Conservation (phyloP, 2,797 vertebrate species). For the Phrynocephalus forsythii region DNA sequence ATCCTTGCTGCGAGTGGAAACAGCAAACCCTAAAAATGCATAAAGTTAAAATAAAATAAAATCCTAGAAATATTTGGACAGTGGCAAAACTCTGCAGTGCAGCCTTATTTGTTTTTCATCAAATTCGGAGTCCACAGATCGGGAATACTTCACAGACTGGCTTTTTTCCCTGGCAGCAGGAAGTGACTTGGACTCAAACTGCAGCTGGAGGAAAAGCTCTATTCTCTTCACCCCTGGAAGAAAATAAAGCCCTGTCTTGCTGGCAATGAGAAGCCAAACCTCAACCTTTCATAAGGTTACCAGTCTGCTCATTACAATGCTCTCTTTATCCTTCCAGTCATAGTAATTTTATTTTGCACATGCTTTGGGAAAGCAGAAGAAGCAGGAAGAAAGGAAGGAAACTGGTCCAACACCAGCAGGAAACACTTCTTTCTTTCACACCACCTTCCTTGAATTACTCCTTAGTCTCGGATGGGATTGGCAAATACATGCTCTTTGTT, state of each 20-base stretch:
- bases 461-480: background rate
- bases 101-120: background rate
- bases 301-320: background rate
- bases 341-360: background rate
- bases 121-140: background rate
- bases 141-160: background rate
- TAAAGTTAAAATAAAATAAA: background rate
- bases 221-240: background rate
- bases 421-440: background rate
- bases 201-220: background rate
- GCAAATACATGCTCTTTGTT: background rate
- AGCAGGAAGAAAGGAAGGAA: background rate
- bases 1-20: background rate
- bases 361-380: background rate
- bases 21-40: background rate
- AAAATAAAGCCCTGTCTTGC: background rate
- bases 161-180: background rate
- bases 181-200: slow-evolving; percentile 3
- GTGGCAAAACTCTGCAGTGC: background rate
- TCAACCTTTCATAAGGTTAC: background rate
- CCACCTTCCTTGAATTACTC: background rate
- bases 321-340: background rate
- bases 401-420: background rate
- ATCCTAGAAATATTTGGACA: slow-evolving; percentile 9
- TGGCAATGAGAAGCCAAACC: background rate